Evolutionary conservation across 2,888 invertebrate genomes (phyloP), one percentile per base, ranked within the genome.

Genomic region (Beris morrisii): DNA sequence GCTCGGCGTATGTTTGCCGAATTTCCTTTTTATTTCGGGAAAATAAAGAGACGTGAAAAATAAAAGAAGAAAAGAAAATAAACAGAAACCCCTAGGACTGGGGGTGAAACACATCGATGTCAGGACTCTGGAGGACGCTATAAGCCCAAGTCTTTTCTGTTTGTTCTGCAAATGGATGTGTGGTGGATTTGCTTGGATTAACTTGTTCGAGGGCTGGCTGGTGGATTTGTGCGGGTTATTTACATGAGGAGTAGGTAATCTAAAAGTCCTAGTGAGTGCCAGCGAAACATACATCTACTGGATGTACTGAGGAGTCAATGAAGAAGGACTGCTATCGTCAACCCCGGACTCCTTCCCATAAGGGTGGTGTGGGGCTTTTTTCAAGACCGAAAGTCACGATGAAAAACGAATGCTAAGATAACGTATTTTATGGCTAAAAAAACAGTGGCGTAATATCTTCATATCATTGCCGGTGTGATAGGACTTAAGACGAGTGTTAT

Each of bases 121-220:
- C 48, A 50, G 61, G 52, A 61, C 52, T 52, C n/a, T 61, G 30
- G 57, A 61, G 43, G n/a, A 52, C 61, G 50, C 61, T 44, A n/a
- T 22, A 22, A 52, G 38, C 31, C 43, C 46, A 45, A 46, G 46
- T 58, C 28, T 58, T 31, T 57, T 44, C 15, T 69, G 65, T 69
- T 69, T 69, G 64, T 57, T 58, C 50, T 56, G 67, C 65, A 69
- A 69, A 69, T 67, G 69, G 69, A 69, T 69, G 67, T 69, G 69
- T 69, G 69, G 69, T 65, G 69, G 69, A 69, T 69, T 69, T 69
- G 67, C 65, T 65, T 67, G 69, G 69, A 69, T 69, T 69, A 69
- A 69, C 69, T 69, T 69, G 69, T 69, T 69, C 67, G 58, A 65
- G 65, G 53, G 61, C 53, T 66, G 59, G 65, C 64, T 58, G 67